Evolutionary conservation across 2,113 vertebrate genomes (phyloP).

Genomic region (Stictonetta naevosa): DNA sequence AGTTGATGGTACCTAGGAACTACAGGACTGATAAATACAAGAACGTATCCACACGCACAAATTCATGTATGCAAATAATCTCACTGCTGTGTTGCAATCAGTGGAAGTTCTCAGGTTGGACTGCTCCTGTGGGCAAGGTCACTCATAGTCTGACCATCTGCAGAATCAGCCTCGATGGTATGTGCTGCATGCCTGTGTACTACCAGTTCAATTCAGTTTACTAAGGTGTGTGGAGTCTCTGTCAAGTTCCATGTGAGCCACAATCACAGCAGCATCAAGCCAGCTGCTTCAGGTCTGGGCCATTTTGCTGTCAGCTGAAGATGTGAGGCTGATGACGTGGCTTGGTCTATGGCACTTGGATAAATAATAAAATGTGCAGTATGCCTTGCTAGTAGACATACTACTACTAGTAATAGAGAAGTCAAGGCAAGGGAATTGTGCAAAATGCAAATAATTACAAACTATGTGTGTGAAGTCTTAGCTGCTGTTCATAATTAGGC

Average conservation of each 20-base stretch:
- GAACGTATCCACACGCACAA: fast-evolving
- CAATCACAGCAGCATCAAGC: not conserved
- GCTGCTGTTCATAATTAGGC: conserved; percentile 6
- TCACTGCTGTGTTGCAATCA: not conserved
- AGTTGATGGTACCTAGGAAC: not conserved
- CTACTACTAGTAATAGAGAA: not conserved
- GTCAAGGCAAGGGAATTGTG: not conserved
- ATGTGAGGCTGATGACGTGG: not conserved
- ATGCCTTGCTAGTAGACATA: not conserved
- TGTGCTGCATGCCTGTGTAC: not conserved
- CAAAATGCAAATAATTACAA: not conserved
- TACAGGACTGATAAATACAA: fast-evolving
- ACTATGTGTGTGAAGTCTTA: conserved; percentile 19
- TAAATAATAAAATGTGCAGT: not conserved
- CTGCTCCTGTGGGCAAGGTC: not conserved
- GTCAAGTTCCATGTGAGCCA: not conserved
- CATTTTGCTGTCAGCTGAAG: not conserved
- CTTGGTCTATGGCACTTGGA: not conserved
- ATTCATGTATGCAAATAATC: not conserved
- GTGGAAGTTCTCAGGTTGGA: not conserved
- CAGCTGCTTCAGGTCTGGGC: not conserved
- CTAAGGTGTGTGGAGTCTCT: not conserved
- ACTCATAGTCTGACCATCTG: not conserved
- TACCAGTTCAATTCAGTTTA: not conserved
- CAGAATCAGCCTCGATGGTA: not conserved